Conservation (phyloP, 2,797 vertebrate species). For the Philypnodon macrostomus region DNA sequence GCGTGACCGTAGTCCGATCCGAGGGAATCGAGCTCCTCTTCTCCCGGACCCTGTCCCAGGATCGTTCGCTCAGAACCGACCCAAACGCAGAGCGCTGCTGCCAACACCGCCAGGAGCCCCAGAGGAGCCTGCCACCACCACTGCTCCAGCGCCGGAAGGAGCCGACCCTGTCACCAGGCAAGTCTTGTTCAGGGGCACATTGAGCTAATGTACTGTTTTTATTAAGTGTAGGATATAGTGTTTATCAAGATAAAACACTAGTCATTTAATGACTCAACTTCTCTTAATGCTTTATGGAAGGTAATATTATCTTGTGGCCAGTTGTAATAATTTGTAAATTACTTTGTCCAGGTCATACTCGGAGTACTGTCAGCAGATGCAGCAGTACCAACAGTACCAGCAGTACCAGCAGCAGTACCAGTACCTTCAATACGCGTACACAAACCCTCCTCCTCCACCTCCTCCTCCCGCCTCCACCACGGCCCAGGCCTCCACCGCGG, state of each 20-base stretch:
- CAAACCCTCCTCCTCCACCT: slow-evolving; percentile 65
- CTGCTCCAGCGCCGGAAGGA: slow-evolving; percentile 60
- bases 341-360: slow-evolving; percentile 78
- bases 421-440: slow-evolving; percentile 81
- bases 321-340: no score
- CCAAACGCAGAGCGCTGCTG: slow-evolving; percentile 76
- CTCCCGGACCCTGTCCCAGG: slow-evolving; percentile 82
- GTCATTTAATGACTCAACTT: no score
- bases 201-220: no score
- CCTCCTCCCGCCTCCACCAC: slow-evolving; percentile 58
- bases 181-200: neutral
- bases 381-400: slow-evolving; percentile 82
- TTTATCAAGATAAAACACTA: no score
- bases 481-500: slow-evolving; percentile 40
- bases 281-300: no score
- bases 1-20: slow-evolving; percentile 78
- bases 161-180: slow-evolving; percentile 79
- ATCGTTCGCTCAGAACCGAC: slow-evolving; percentile 66
- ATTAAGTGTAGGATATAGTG: no score
- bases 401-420: slow-evolving; percentile 82
- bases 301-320: no score
- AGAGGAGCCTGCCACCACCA: slow-evolving; percentile 52
- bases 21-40: slow-evolving; percentile 78
- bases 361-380: slow-evolving; percentile 82
- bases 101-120: slow-evolving; percentile 77